Evolutionary conservation across 2,113 vertebrate genomes (phyloP), one percentile per base, ranked within the genome.

Genomic region (Lipophrys pholis): DNA sequence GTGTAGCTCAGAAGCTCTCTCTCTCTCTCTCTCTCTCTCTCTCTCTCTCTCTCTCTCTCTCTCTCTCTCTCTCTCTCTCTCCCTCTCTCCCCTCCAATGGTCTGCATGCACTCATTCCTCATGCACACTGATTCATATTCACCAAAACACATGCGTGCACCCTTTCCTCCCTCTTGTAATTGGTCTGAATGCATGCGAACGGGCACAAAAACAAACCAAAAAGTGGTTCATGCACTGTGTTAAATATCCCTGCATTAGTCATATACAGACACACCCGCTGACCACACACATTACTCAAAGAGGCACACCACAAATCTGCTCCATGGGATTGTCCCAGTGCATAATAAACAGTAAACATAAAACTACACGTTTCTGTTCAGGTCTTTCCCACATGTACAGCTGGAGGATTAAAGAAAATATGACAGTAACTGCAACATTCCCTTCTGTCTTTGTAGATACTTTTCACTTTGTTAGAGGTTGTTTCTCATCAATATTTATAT

Each of bases 121-220:
- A 75, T 57, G 61, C 54, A 61, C 57, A 39, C 48, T 48, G 59
- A 87, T 76, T 79, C 62, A 77, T 41, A 77, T 63, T 68, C 57
- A 65, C 53, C 59, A 41, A 80, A 40, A 68, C 42, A 59, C 60
- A 66, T 46, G 70, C 70, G 51, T 46, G 15, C 64, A 69, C 9
- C 9, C 8, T 35, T 16, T 63, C 60, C 76, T 48, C 30, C 61
- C n/a, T 68, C n/a, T 30, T 56, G 11, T 55, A 36, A 75, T 72
- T 73, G 21, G 54, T 73, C 30, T 15, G 46, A 56, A 70, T 55
- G 41, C 42, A 65, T 56, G 66, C 6, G 39, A 56, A 54, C 21
- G 15, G 51, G 53, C 16, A 64, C 49, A 60, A 58, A 73, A 76
- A 79, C 67, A 66, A 67, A 60, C 49, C n/a, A 60, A 54, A 70